Evolutionary conservation across 1,140 invertebrate genomes (phyloP), one percentile per base, ranked within the genome.

Genomic region (Nasonia giraulti): DNA sequence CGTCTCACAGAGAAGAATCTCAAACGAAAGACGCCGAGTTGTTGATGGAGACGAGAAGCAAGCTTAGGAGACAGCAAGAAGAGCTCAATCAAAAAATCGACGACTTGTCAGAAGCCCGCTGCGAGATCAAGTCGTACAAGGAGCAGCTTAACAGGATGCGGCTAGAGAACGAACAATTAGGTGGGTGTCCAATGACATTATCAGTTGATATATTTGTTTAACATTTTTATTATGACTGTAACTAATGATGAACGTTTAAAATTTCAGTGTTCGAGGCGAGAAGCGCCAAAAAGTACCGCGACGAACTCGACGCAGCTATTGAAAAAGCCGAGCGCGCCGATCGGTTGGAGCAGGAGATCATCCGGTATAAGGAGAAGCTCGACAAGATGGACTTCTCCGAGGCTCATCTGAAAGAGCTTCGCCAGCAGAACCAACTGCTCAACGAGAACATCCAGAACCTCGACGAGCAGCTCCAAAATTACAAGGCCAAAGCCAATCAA

Each of bases 291-390:
- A 6, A 6, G 5, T 87, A 87, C 27, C 62, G 87, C 27, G 88
- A 89, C 50, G 83, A 86, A 12, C n/a, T 89, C 33, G 88, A 89
- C 68, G 73, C 77, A 0, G 87, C 47, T 11, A 83, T 75, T 37
- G 88, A 88, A 11, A 87, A 83, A 10, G 79, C 75, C 2, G 71
- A 66, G 4, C 31, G 23, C n/a, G 79, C 80, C 0, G 88, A 89
- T n/a, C 62, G 75, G 0, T 12, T 88, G 0, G 82, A 89, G n/a
- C 84, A 85, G 0, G 37, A 87, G 33, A 40, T 87, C 4, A 17
- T 17, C 0, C 40, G 31, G 0, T 80, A 85, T 6, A 79, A 86
- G 66, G 75, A 87, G 17, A 86, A 88, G 40, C 1, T 86, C 2
- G 2, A n/a, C 0, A 83, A 84, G 0, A n/a, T 47, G 0, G 80